Evolutionary conservation across 2,113 vertebrate genomes (phyloP).

Genomic region (Mesitornis unicolor): DNA sequence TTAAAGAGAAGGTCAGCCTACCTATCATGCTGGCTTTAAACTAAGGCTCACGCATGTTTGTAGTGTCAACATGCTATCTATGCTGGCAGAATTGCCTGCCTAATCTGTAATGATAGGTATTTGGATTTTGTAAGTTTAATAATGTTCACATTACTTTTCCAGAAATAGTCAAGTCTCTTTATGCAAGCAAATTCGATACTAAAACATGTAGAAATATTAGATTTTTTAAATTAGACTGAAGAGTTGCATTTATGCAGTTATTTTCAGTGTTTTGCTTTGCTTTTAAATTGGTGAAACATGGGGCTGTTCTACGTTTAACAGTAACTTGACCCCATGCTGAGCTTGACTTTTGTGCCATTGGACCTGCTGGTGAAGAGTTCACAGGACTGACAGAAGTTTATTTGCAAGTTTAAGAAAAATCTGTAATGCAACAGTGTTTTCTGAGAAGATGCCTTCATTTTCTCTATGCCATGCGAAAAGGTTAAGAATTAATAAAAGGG

Average conservation of each 20-base stretch:
- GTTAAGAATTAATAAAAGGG: not conserved
- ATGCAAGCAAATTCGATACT: not conserved
- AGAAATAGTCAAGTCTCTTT: not conserved
- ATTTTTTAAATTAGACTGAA: not conserved
- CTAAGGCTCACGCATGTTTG: not conserved
- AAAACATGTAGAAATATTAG: not conserved
- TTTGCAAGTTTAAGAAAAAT: not conserved
- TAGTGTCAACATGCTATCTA: fast-evolving
- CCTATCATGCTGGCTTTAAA: not conserved
- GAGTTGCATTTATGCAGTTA: not conserved
- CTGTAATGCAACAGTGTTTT: not conserved
- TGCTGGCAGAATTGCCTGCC: not conserved
- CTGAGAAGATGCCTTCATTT: not conserved
- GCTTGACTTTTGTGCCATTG: not conserved
- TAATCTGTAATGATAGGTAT: not conserved
- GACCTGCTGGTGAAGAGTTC: not conserved
- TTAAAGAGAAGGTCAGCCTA: not conserved
- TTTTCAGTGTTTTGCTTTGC: not conserved
- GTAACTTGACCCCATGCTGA: not conserved
- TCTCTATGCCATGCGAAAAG: not conserved
- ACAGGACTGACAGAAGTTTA: not conserved
- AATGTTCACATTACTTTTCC: not conserved
- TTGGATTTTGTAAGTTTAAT: not conserved
- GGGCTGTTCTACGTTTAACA: not conserved
- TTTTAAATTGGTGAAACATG: not conserved